Evolutionary conservation across 2,113 vertebrate species (phyloP).

Genomic region (Lethenteron reissneri): DNA sequence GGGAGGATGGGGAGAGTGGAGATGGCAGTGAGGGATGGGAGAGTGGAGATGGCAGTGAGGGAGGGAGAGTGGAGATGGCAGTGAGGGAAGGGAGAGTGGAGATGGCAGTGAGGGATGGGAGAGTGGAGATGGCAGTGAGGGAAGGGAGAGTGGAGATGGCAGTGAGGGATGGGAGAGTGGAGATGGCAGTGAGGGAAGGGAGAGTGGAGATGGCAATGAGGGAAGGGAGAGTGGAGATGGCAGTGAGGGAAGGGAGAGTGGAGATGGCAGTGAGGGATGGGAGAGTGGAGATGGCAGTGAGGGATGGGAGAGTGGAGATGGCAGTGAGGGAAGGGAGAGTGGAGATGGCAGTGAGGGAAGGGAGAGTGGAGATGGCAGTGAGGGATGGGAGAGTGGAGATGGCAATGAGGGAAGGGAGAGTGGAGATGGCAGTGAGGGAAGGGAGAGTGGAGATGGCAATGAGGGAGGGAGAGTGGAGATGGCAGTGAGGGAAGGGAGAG

Average conservation of each 20-base stretch:
- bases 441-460: not conserved
- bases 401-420: not conserved
- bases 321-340: too few species aligned
- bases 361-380: not conserved
- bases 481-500: not conserved
- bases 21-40: not conserved
- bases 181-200: too few species aligned
- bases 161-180: too few species aligned
- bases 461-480: not conserved
- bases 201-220: too few species aligned
- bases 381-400: not conserved
- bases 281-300: too few species aligned
- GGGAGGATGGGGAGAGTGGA: not conserved
- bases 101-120: not conserved
- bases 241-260: too few species aligned
- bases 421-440: not conserved
- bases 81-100: not conserved
- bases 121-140: not conserved
- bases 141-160: too few species aligned
- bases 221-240: too few species aligned
- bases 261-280: too few species aligned
- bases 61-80: not conserved
- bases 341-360: not conserved
- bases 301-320: too few species aligned
- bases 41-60: not conserved